Base-by-base conservation (phyloP, 2,113 vertebrate genomes). In the Otolemur garnettii region DNA sequence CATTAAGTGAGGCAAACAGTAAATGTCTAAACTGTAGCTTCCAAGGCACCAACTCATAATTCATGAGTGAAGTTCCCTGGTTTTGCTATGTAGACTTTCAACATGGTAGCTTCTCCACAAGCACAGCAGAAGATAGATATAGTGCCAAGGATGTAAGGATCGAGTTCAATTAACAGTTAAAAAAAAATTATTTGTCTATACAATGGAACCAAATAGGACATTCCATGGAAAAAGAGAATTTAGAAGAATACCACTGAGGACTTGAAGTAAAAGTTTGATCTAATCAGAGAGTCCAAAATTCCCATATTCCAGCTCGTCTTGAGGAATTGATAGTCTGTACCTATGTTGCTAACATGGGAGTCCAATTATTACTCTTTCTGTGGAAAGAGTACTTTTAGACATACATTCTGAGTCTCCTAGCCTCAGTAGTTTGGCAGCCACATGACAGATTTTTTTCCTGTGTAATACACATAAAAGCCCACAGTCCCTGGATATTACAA, bases 201-300 rank as follows among this genome's bases (percentile, higher is more conserved):
- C 11, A 84, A 59, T 94, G 42, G 60, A 91, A 91, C 11, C 15
- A 80, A 62, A 69, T 8, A 18, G 11, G 1, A 14, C 10, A 88
- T 17, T 68, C 18, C 62, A 77, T 77, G 35, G 38, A 12, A 17
- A 81, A 78, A 86, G 26, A 77, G 71, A 92, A 87, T 66, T 42
- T 59, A 83, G 53, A 53, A 1, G 30, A 88, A 8, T n/a, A 68
- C 13, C 10, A 42, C 5, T 79, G n/a, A 45, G 50, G 17, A 22
- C 22, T 10, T 95, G 60, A 89, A 91, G 17, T 92, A 89, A 96
- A 97, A 93, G 6, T 14, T 30, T 42, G 28, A 38, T 90, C 38
- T 89, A 88, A 72, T 4, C 38, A 18, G 45, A 78, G 4, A 95
- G 68, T 77, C 14, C 33, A 88, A 94, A 92, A 78, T 94, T 59